Percentiles rank a stretch among this genome's conserved stretches.
These are phyloP conservation scores for Sycophaga agraensis DNA, from an alignment of 1,140 invertebrate species.

Conservation along the genomic window DNA sequence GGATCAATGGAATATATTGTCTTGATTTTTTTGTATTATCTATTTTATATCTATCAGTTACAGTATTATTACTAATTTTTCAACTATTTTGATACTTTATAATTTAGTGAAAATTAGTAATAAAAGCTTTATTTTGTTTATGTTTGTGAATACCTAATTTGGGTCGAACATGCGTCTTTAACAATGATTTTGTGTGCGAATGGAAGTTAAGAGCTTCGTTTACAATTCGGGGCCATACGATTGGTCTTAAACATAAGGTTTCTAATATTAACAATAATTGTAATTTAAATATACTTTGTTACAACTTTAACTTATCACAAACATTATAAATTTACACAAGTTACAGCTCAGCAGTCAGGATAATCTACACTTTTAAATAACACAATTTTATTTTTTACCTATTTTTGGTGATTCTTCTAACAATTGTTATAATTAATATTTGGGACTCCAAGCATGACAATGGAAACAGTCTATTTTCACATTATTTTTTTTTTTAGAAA, in stretches of 20 bases:
- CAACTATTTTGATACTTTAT: conserved; percentile 6
- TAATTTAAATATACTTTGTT: neutral
- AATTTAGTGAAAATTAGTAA: conserved; percentile 13
- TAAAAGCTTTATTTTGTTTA: conserved; percentile 1
- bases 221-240: neutral
- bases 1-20: too few species aligned
- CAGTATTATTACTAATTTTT: neutral
- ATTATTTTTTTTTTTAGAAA: too few species aligned
- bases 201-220: conserved; percentile 5
- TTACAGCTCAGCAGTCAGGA: neutral
- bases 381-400: neutral
- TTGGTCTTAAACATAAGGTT: too few species aligned
- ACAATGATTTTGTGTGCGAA: neutral
- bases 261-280: conserved; percentile 8
- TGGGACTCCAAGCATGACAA: too few species aligned
- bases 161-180: neutral
- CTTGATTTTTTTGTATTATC: too few species aligned
- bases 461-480: too few species aligned
- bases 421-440: too few species aligned
- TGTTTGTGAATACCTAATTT: conserved; percentile 2
- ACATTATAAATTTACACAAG: neutral
- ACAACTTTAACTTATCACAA: conserved; percentile 10
- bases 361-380: conserved; percentile 2
- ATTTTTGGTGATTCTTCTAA: conserved; percentile 11
- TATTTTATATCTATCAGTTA: neutral